Evolutionary conservation across 2,888 invertebrate species (phyloP).

Genomic region (Pantelozetes paolii): DNA sequence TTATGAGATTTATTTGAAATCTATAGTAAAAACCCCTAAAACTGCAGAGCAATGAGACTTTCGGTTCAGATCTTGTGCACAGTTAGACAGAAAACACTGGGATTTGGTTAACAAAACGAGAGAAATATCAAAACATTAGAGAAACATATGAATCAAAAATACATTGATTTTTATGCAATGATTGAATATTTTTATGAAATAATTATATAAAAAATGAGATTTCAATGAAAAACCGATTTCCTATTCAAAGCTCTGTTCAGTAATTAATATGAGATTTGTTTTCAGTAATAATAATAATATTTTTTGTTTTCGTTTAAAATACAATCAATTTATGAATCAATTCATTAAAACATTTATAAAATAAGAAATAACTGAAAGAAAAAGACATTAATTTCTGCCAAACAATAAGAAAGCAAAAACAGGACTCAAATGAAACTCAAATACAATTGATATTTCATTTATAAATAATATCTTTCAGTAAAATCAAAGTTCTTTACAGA

Average conservation of each 20-base stretch:
- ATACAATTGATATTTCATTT: not conserved
- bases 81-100: too few relatives aligned
- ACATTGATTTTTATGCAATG: not conserved
- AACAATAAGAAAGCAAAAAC: not conserved
- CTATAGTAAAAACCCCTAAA: too few relatives aligned
- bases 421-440: not conserved
- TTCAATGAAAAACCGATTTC: not conserved
- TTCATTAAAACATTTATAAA: too few relatives aligned
- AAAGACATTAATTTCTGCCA: not conserved
- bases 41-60: too few relatives aligned
- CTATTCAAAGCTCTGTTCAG: too few relatives aligned
- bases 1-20: not conserved
- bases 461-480: not conserved
- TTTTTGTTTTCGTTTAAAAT: too few relatives aligned
- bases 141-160: not conserved
- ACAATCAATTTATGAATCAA: too few relatives aligned
- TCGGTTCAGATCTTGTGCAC: too few relatives aligned
- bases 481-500: constrained; percentile 30
- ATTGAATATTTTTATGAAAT: not conserved
- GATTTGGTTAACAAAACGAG: too few relatives aligned
- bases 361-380: not conserved
- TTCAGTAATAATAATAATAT: too few relatives aligned
- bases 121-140: not conserved
- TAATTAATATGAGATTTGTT: too few relatives aligned
- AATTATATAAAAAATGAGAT: constrained; percentile 9